Evolutionary conservation across 2,113 vertebrate genomes (phyloP).

Genomic region (Aphelocoma coerulescens): DNA sequence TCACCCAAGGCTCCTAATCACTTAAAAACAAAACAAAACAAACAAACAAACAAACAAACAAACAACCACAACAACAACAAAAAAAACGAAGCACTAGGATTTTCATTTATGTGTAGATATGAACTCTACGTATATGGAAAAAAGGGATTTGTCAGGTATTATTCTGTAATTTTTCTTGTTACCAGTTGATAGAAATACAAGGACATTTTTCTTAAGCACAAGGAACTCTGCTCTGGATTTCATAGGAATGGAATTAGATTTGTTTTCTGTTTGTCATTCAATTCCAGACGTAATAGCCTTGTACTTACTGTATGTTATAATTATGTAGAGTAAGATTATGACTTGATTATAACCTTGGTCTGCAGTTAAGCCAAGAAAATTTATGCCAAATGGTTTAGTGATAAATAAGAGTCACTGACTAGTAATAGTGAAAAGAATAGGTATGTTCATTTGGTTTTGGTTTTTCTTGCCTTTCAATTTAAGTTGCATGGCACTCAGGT

Average conservation of each 20-base stretch:
- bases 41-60: neutral
- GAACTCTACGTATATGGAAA: neutral
- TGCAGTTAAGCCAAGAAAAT: neutral
- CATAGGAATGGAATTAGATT: neutral
- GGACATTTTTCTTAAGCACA: neutral
- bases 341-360: constrained; percentile 23
- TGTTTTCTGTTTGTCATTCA: constrained; percentile 1
- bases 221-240: neutral
- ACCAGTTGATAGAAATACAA: neutral
- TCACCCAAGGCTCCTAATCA: neutral
- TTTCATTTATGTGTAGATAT: neutral
- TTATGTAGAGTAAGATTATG: neutral
- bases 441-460: neutral
- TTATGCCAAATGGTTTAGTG: neutral
- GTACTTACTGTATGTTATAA: neutral
- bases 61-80: no score
- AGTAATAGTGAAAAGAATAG: neutral
- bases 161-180: neutral
- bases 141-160: neutral
- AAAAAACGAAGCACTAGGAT: neutral
- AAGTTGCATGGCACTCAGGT: neutral
- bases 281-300: neutral
- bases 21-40: neutral
- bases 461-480: neutral
- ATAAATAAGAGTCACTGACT: neutral